Evolutionary conservation across 1,140 invertebrate species (phyloP), one percentile per base, ranked within the genome.

Genomic region (Macrobrachium rosenbergii): DNA sequence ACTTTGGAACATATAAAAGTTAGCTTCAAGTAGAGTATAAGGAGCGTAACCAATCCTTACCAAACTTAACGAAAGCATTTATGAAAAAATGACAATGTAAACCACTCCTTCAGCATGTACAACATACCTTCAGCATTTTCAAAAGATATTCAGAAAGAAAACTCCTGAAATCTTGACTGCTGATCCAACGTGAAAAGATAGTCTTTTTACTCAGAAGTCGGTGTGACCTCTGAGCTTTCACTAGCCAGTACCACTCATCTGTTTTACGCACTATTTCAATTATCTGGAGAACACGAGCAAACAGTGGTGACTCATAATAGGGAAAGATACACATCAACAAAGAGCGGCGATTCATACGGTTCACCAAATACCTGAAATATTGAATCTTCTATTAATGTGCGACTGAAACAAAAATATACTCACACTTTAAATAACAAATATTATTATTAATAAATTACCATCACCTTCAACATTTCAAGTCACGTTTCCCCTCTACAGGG

Each of bases 281-380:
- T 97, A 92, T 92, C 98, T 96, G 12, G 98, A 90, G 82, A 14
- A 96, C 93, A 83, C 96, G 93, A 0, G 96, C 94, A 93, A 99
- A 99, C 78, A 96, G 95, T 88, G 95, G 95, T 21, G 96, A 97
- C 90, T 98, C 96, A 92, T 98, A 97, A 91, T 98, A 99, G 0
- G 98, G 98, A 67, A 99, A 91, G 80, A 97, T 95, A 64, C 96
- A 92, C 87, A 95, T 93, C 87, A 99, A 92, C 60, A 98, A 94
- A 1, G 95, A 94, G 91, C 96, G 94, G 82, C 94, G 94, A 91
- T 99, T 99, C 91, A 95, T 99, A 77, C 96, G 93, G 90, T 99
- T 96, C 88, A 99, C 95, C 75, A 95, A 94, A 92, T 96, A 99
- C 90, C 97, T 95, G 90, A 43, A 23, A 45, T 12, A 82, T 16